A percentile compares a stretch with the other conserved stretches of the same genome.
phyloP scores from a whole-genome alignment of 1,140 invertebrate species.

The Drosophila nigrodunni region DNA sequence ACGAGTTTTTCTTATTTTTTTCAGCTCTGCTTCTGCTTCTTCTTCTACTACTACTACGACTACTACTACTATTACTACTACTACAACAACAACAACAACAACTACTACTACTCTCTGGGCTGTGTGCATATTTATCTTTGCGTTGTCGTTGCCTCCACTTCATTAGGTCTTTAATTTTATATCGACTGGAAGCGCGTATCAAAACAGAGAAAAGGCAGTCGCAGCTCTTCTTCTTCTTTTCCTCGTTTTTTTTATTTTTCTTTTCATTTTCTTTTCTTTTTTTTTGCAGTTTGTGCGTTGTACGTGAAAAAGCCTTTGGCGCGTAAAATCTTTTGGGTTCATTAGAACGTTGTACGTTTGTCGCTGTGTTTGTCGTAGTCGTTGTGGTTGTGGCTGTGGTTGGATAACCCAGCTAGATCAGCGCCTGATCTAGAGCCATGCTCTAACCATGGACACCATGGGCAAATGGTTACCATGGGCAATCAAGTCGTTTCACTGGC shows the following conservation, averaged over 20 bases:
- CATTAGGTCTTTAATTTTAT: constrained; percentile 82
- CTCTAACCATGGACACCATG: constrained; percentile 6
- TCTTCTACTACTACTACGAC: constrained; percentile 21
- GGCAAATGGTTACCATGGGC: constrained; percentile 53
- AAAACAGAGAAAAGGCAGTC: constrained; percentile 70
- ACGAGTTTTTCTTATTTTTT: constrained; percentile 62
- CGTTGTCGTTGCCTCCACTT: constrained; percentile 79
- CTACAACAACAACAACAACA: background rate
- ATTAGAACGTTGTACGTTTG: constrained; percentile 79
- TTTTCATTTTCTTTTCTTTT: constrained; percentile 39
- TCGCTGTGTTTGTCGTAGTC: constrained; percentile 16
- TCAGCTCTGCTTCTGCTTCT: constrained; percentile 20
- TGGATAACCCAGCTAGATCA: constrained; percentile 37
- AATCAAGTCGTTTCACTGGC: constrained; percentile 75
- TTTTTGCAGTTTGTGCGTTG: constrained; percentile 58
- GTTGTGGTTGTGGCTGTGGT: constrained; percentile 3
- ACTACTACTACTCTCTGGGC: constrained; percentile 35
- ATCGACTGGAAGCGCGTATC: constrained; percentile 70
- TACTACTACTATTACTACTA: constrained; percentile 1
- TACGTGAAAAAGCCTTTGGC: constrained; percentile 75
- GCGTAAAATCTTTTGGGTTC: constrained; percentile 81
- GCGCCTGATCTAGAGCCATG: background rate
- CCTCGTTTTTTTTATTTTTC: background rate
- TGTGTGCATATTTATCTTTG: constrained; percentile 78
- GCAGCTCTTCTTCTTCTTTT: background rate